These are phyloP conservation scores for Gallinago undulata DNA, from an alignment of 2,113 vertebrate species.

Conservation along the genomic window DNA sequence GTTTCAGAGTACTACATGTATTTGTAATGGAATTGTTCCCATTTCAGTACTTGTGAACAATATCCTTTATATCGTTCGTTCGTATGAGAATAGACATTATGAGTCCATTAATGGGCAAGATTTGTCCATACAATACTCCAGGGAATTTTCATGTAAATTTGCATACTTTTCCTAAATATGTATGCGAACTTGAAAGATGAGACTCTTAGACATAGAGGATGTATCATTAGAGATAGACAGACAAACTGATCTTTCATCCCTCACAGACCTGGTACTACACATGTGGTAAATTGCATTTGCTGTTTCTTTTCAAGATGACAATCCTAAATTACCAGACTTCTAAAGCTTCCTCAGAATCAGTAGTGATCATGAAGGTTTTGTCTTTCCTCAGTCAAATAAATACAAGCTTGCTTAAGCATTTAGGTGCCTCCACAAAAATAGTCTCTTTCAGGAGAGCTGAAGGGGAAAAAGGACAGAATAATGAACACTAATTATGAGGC, in stretches of 20 bases:
- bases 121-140: conserved; percentile 56
- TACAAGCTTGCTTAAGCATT: neutral
- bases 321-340: neutral
- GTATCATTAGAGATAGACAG: neutral
- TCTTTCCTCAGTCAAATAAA: neutral
- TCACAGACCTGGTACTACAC: neutral
- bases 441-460: neutral
- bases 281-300: neutral
- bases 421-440: neutral
- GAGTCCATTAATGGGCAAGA: conserved; percentile 59
- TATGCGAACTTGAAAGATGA: conserved; percentile 41
- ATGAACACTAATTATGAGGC: neutral
- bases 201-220: neutral
- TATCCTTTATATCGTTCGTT: conserved; percentile 51
- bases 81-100: conserved; percentile 56
- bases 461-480: neutral
- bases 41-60: conserved; percentile 52
- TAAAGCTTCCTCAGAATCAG: neutral
- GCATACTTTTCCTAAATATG: conserved; percentile 51
- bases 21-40: conserved; percentile 53
- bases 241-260: neutral
- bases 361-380: neutral
- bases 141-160: conserved; percentile 60
- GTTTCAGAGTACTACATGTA: conserved; percentile 11
- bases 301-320: neutral